These are phyloP conservation scores for Ciconia nigra DNA, from an alignment of 2,797 vertebrate genomes.

Conservation along the genomic window DNA sequence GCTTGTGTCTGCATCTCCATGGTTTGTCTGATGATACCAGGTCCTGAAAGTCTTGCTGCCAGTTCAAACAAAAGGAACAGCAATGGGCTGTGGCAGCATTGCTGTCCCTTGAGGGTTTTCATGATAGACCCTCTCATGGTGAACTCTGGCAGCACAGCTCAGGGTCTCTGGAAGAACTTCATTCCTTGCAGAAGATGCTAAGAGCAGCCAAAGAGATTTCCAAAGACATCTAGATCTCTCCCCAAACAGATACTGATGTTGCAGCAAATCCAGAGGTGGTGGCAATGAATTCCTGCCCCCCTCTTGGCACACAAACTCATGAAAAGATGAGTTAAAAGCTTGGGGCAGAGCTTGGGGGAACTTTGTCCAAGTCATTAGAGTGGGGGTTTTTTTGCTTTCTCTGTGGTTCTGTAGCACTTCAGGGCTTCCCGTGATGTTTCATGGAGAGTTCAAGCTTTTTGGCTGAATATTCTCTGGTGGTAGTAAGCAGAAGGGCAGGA, in stretches of 20 bases:
- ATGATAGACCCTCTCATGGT: fast-evolving
- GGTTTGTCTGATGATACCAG: fast-evolving
- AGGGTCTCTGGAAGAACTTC: not conserved
- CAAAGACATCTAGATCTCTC: not conserved
- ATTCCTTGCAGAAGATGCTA: not conserved
- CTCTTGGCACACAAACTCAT: not conserved
- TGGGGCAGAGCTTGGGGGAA: not conserved
- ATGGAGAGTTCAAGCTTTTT: not conserved
- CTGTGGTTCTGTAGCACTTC: not conserved
- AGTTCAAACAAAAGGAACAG: not conserved
- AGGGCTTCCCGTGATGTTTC: not conserved
- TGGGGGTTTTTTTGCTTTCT: not conserved
- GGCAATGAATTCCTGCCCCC: not conserved
- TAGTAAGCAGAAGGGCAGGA: not conserved
- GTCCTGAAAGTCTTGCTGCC: not conserved
- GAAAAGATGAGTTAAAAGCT: not conserved
- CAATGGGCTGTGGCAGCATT: not conserved
- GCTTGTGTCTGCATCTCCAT: not conserved
- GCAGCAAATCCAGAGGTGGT: not conserved
- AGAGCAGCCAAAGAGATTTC: not conserved
- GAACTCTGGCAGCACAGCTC: not conserved
- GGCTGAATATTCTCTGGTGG: not conserved
- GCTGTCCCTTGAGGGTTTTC: not conserved
- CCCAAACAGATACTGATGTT: not conserved
- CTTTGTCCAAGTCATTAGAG: not conserved